These are phyloP conservation scores for Solea solea DNA, from an alignment of 2,113 vertebrate species.

Conservation along the genomic window DNA sequence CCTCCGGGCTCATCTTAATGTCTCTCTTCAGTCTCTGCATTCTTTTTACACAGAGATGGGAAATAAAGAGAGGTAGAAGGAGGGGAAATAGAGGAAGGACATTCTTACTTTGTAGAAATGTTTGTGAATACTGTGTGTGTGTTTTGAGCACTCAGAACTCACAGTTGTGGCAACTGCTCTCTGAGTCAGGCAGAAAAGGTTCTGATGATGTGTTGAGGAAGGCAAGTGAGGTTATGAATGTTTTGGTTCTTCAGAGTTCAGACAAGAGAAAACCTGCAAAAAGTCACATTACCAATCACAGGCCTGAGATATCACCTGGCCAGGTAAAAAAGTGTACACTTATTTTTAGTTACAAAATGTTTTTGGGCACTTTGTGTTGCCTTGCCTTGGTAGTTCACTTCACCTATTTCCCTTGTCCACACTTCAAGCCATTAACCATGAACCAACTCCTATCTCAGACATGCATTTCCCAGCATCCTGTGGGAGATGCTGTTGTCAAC, in stretches of 20 bases:
- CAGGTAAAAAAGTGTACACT: too few species aligned
- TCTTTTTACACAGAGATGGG: constrained; percentile 12
- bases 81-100: constrained; percentile 43
- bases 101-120: constrained; percentile 33
- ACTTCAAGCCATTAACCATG: constrained; percentile 21
- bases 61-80: constrained; percentile 9
- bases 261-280: too few species aligned
- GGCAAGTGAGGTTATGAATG: neutral
- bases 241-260: too few species aligned
- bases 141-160: too few species aligned
- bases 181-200: neutral
- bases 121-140: neutral
- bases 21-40: neutral
- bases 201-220: neutral
- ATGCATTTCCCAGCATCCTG: constrained; percentile 68
- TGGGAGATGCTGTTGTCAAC: constrained; percentile 59
- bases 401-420: constrained; percentile 25
- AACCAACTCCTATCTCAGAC: constrained; percentile 34
- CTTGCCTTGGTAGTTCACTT: neutral
- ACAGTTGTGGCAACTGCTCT: neutral
- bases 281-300: too few species aligned
- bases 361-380: too few species aligned
- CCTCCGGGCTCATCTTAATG: constrained; percentile 3
- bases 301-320: too few species aligned
- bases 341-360: too few species aligned